Base-by-base conservation (phyloP, 2,113 vertebrate species). In the Chiloscyllium plagiosum region DNA sequence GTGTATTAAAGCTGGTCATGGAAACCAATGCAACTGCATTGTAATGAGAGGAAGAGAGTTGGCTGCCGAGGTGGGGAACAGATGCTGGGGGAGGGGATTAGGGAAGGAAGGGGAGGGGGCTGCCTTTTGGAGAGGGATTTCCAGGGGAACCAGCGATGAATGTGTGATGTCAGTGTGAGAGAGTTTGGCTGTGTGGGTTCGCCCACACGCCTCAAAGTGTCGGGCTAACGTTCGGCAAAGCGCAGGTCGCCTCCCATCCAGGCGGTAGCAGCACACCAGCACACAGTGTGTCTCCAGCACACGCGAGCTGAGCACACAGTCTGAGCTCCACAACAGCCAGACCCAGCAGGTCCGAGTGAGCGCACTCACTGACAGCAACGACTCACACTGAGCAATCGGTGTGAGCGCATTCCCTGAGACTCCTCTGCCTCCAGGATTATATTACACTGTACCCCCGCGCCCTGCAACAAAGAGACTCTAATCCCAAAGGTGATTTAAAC, bases 151-250 rank as follows among this genome's bases (percentile, higher is more conserved):
- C 61, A 22, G 61, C 37, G 33, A 37, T 37, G n/a, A 6, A 33
- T 22, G 56, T 8, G 86, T 92, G 89, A 92, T 92, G 89, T 92
- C 89, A 92, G 29, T n/a, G 56, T n/a, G 56, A 66, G 56, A n/a
- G 56, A 33, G 61, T 65, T 92, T 66, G 89, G 15, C 61, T 65
- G 61, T 37, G 89, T 92, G 33, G n/a, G n/a, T 61, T 17, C 29
- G 89, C 33, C 33, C 89, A 6, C 87, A 66, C 26, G 8, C 61
- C 66, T 37, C 65, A 92, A 19, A n/a, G 61, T 66, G 17, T 20
- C 89, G 37, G 37, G 56, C n/a, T 33, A 20, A 10, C 61, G 20
- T 20, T 92, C 61, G 37, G 15, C 89, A 92, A 56, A 61, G 52
- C 87, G 52, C 87, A 65, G 15, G 26, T 13, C 26, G 10, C 66